These are phyloP conservation scores for Buteo buteo DNA, from an alignment of 2,113 vertebrate genomes.

Conservation along the genomic window DNA sequence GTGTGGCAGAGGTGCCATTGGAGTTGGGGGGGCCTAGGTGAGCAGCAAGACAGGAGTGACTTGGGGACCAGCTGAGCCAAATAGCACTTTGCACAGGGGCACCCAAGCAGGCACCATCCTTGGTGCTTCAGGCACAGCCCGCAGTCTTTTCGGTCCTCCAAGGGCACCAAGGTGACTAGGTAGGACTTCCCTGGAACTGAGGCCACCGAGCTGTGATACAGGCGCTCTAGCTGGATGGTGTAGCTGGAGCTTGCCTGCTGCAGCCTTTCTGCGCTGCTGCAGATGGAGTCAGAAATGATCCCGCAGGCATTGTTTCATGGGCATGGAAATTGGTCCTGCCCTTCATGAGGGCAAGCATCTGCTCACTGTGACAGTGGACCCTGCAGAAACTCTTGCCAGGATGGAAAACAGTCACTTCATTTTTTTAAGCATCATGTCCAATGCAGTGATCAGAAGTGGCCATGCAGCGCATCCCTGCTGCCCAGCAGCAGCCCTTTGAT, in stretches of 20 bases:
- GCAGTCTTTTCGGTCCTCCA: background rate
- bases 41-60: background rate
- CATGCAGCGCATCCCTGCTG: background rate
- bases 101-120: background rate
- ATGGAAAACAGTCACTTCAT: background rate
- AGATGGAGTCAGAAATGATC: background rate
- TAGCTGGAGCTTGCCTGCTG: background rate
- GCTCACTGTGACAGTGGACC: background rate
- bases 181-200: background rate
- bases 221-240: accelerated
- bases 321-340: background rate
- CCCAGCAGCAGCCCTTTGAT: background rate
- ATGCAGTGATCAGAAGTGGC: accelerated
- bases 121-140: background rate
- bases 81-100: background rate
- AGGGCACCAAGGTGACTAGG: background rate
- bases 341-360: background rate
- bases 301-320: background rate
- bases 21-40: no score
- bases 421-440: background rate
- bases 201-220: accelerated
- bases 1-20: background rate
- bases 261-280: background rate
- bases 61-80: background rate
- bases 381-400: background rate